Evolutionary conservation across 2,888 invertebrate species (phyloP).

Genomic region (Diaperis boleti): DNA sequence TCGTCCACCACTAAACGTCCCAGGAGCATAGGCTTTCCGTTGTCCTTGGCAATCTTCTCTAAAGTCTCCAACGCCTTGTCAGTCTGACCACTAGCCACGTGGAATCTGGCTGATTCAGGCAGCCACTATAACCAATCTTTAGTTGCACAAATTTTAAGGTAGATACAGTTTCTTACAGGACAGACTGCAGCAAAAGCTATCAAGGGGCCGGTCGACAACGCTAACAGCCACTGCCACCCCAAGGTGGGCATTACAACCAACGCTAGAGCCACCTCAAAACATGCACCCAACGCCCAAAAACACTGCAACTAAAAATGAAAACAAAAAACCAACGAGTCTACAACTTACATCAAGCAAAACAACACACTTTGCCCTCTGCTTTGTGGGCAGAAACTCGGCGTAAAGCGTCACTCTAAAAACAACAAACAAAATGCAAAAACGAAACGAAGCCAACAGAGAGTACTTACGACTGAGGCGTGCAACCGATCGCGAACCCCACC

Average conservation of each 20-base stretch:
- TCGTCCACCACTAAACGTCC: conserved; percentile 88
- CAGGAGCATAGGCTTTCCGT: conserved; percentile 88
- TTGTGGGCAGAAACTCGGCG: conserved; percentile 95
- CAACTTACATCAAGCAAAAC: conserved; percentile 80
- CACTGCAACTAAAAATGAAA: conserved; percentile 71
- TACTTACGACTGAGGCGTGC: conserved; percentile 96
- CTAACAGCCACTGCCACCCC: conserved; percentile 92
- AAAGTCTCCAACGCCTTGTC: conserved; percentile 88
- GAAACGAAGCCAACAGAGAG: no score
- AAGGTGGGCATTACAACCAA: conserved; percentile 91
- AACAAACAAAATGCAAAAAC: conserved; percentile 29
- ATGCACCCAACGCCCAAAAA: conserved; percentile 97
- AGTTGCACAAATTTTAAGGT: no score
- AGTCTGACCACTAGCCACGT: conserved; percentile 87
- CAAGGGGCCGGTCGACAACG: conserved; percentile 90
- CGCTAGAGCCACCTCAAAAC: conserved; percentile 91
- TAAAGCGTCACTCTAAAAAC: conserved; percentile 88
- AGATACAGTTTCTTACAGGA: conserved; percentile 75
- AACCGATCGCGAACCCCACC: conserved; percentile 96
- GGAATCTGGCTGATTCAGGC: conserved; percentile 92
- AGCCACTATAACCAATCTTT: conserved; percentile 93
- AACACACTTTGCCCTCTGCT: conserved; percentile 94
- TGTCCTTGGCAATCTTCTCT: conserved; percentile 88
- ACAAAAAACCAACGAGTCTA: conserved; percentile 39
- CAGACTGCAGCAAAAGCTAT: conserved; percentile 85